These are phyloP conservation scores for Tipula lateralis DNA, from an alignment of 2,888 invertebrate genomes.

Conservation along the genomic window DNA sequence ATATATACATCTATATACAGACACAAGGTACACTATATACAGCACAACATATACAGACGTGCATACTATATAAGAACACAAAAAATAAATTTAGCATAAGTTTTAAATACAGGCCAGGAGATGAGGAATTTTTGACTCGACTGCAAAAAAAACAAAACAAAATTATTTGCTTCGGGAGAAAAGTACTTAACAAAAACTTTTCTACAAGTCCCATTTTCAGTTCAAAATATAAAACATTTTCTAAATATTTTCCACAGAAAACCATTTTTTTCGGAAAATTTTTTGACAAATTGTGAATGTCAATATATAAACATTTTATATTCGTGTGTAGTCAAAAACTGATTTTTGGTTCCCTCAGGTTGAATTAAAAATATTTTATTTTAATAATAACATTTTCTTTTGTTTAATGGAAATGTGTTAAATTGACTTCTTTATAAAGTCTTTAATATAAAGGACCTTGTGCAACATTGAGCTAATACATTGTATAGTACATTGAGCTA, in stretches of 20 bases:
- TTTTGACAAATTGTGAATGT: not conserved
- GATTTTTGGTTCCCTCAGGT: not conserved
- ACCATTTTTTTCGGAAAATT: not conserved
- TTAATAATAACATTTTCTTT: not conserved
- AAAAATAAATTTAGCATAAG: not conserved
- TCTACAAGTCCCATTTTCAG: not conserved
- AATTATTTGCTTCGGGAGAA: not conserved
- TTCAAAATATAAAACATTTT: not conserved
- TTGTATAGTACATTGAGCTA: too few relatives aligned
- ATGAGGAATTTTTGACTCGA: not conserved
- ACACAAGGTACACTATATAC: not conserved
- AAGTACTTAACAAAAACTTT: conserved; percentile 13
- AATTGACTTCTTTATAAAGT: too few relatives aligned
- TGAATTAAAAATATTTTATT: not conserved
- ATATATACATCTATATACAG: not conserved
- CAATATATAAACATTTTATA: not conserved
- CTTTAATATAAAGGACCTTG: not conserved
- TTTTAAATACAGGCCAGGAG: not conserved
- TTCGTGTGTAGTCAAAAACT: not conserved
- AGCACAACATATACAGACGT: not conserved
- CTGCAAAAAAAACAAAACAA: not conserved
- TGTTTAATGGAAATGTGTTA: not conserved
- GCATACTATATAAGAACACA: not conserved
- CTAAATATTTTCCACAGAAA: not conserved
- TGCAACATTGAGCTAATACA: too few relatives aligned